Conservation (phyloP, 1,140 invertebrate species). For the Araneus ventricosus region DNA sequence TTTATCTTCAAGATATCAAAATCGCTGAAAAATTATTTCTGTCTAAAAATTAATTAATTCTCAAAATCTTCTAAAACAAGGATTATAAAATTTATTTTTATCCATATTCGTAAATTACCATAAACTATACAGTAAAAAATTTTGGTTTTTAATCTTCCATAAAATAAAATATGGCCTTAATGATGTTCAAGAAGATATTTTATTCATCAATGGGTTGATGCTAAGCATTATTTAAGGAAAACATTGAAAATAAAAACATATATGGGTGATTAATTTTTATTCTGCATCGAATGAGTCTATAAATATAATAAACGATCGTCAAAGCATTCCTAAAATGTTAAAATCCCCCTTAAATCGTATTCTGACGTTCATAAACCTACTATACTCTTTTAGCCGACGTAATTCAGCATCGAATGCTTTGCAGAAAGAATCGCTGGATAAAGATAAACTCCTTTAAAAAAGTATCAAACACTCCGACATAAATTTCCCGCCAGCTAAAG, state of each 20-base stretch:
- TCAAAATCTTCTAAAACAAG: too few species aligned
- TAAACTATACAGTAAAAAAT: too few species aligned
- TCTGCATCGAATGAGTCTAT: not conserved
- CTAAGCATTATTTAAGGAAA: not conserved
- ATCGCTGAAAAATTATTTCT: too few species aligned
- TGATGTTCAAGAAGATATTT: too few species aligned
- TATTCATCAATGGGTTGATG: too few species aligned
- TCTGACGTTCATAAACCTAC: not conserved
- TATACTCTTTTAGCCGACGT: not conserved
- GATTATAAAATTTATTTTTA: too few species aligned
- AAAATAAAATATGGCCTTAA: too few species aligned
- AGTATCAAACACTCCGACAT: conserved; percentile 37
- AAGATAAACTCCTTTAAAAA: conserved; percentile 42
- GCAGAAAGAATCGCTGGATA: not conserved
- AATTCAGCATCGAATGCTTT: conserved; percentile 15
- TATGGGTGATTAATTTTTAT: conserved; percentile 6
- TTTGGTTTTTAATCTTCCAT: too few species aligned
- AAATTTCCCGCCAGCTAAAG: conserved; percentile 22
- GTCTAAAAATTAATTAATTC: too few species aligned
- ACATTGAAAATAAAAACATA: not conserved
- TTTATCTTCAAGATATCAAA: too few species aligned
- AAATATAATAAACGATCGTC: not conserved
- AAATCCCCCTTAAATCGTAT: not conserved
- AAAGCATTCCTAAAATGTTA: not conserved
- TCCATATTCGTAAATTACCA: too few species aligned